These are phyloP conservation scores for Monochamus alternatus DNA, from an alignment of 2,888 invertebrate species.

Conservation along the genomic window DNA sequence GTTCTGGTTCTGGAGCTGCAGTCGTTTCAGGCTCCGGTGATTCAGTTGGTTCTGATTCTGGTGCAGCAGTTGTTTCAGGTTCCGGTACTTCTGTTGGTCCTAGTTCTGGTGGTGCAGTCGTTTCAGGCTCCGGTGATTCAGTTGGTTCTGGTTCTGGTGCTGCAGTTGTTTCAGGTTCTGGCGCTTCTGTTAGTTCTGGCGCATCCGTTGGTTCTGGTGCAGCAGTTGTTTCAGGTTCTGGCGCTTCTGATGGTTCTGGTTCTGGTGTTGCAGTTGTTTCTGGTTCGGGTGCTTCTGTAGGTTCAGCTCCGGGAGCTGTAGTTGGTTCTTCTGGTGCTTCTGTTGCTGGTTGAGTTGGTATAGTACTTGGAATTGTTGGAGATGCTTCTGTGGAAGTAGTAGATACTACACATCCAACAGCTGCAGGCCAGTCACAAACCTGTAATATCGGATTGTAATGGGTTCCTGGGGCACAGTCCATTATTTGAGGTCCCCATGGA, in stretches of 20 bases:
- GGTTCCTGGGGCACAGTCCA: conserved; percentile 49
- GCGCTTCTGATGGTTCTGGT: background rate
- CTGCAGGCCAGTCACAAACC: conserved; percentile 51
- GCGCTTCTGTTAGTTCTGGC: background rate
- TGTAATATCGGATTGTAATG: conserved; percentile 49
- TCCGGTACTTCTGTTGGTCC: background rate
- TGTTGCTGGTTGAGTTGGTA: background rate
- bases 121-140: background rate
- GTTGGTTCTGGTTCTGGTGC: background rate
- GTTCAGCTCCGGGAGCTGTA: background rate
- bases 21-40: no score
- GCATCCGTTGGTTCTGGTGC: background rate
- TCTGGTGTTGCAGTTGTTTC: background rate
- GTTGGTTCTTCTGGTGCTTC: background rate
- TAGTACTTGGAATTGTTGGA: conserved; percentile 7
- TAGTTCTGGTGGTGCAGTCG: background rate
- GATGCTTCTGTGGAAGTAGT: background rate
- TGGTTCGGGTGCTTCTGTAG: background rate
- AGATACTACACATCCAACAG: conserved; percentile 29
- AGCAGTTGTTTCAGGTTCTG: background rate
- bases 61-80: background rate
- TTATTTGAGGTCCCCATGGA: conserved; percentile 47
- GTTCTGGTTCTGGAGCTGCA: no score
- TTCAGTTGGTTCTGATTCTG: no score
- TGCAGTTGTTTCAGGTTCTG: background rate